Evolutionary conservation across 2,797 vertebrate species (phyloP), one percentile per base, ranked within the genome.

Genomic region (Gymnocypris eckloni): DNA sequence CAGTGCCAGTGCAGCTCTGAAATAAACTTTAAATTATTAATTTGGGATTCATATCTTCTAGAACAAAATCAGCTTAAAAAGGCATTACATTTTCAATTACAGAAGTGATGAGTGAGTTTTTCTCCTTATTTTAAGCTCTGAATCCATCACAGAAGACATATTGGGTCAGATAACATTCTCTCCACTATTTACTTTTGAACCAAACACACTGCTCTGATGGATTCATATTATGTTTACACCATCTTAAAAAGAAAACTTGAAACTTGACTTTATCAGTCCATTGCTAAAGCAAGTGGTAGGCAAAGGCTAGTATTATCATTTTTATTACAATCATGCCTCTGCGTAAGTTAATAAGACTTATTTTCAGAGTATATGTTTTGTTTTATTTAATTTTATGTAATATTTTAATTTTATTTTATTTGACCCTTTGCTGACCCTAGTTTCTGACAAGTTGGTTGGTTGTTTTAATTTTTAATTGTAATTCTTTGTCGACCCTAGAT

Each of bases 71-170:
- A 1, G 16, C 25, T 7, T 3, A 50, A 80, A 64, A 80, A 67
- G 28, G 25, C 61, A 8, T 80, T 80, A 80, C 28, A 37, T 50
- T 80, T 80, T 67, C 78, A 67, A 50, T 80, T 80, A 50, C 78
- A 22, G 25, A 37, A 50, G 16, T 8, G 18, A 80, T 66, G 61
- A 80, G 16, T 33, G 18, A 64, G 11, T 39, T 37, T 43, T 79
- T 28, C 41, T 50, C 43, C 43, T 66, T 11, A 13, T 0, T 66
- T 66, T 48, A 33, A 64, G n/a, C 59, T 12, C 43, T 67, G 78
- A 80, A 67, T 80, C 43, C 61, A 37, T n/a, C 25, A 50, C 25
- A 67, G 61, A 28, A 80, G 25, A 80, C 59, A 67, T 20, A 67
- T 9, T 48, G 43, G 25, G 61, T 50, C 61, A 80, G 43, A 80